Conservation (phyloP, 2,113 vertebrate genomes). For the Panthera leo region DNA sequence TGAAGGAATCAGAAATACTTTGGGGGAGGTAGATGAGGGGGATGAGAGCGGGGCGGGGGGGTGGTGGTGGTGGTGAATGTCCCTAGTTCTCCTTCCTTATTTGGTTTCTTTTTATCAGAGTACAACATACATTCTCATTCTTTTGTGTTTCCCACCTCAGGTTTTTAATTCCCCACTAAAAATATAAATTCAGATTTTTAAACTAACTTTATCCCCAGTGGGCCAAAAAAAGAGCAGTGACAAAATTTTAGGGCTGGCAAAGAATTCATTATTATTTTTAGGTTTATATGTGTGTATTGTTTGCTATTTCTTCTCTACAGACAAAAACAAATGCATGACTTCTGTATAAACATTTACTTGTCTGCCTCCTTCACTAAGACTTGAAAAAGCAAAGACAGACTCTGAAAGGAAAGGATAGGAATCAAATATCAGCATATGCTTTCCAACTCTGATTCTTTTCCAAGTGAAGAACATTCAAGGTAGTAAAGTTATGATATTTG, state of each 20-base stretch:
- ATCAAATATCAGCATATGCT: neutral
- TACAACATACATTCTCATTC: neutral
- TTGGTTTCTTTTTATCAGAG: neutral
- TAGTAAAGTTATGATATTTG: neutral
- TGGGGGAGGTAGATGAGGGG: neutral
- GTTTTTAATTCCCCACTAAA: neutral
- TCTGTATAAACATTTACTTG: neutral
- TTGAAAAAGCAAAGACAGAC: neutral
- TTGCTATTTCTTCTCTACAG: neutral
- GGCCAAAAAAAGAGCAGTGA: neutral
- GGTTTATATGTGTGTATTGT: neutral
- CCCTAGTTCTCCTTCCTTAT: neutral
- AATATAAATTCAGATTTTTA: neutral
- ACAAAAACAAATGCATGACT: neutral
- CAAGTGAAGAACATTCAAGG: neutral
- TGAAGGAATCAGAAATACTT: neutral
- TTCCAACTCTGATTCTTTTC: neutral
- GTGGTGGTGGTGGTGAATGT: neutral
- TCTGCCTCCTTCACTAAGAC: neutral
- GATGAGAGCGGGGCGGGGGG: neutral
- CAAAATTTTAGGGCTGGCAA: neutral
- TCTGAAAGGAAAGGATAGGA: neutral
- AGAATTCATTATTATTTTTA: slow-evolving; percentile 33
- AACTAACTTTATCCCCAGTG: neutral
- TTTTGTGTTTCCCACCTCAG: neutral